Evolutionary conservation across 2,113 vertebrate species (phyloP).

Genomic region (Rhipidura dahli): DNA sequence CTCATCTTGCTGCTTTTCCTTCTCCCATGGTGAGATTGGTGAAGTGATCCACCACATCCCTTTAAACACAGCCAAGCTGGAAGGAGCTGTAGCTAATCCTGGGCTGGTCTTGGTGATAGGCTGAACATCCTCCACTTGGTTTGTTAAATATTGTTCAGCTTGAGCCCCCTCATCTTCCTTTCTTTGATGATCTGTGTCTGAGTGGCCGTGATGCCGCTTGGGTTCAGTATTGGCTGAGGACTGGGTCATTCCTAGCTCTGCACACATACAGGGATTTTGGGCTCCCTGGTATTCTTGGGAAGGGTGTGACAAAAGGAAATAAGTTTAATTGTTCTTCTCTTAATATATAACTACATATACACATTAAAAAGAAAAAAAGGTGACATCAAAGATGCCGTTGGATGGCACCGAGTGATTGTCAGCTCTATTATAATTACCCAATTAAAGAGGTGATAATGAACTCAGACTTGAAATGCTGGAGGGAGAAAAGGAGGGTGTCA

Average conservation of each 20-base stretch:
- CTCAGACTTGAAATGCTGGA: conserved; percentile 39
- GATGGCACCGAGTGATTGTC: conserved; percentile 44
- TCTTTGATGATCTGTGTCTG: not conserved
- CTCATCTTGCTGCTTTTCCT: conserved; percentile 6
- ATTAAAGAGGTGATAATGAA: conserved; percentile 65
- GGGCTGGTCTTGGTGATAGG: not conserved
- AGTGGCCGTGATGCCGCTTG: not conserved
- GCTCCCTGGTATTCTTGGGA: not conserved
- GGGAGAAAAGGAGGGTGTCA: conserved; percentile 33
- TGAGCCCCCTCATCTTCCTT: not conserved
- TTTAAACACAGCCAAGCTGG: not conserved
- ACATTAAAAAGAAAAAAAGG: not conserved
- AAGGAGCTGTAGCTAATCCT: not conserved
- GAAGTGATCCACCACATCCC: not conserved
- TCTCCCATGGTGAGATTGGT: not conserved
- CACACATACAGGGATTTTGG: not conserved
- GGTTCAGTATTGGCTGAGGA: not conserved
- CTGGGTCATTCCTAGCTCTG: not conserved
- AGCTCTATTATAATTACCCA: conserved; percentile 58
- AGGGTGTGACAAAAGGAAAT: not conserved
- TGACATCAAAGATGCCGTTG: conserved; percentile 39
- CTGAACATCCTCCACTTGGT: not conserved
- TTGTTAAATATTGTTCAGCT: not conserved
- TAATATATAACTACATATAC: not conserved
- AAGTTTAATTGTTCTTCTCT: conserved; percentile 9